Percentiles rank a stretch among this genome's conserved stretches.
These are phyloP conservation scores for Gallinago solitaria DNA, from an alignment of 2,797 vertebrate genomes.

Conservation along the genomic window DNA sequence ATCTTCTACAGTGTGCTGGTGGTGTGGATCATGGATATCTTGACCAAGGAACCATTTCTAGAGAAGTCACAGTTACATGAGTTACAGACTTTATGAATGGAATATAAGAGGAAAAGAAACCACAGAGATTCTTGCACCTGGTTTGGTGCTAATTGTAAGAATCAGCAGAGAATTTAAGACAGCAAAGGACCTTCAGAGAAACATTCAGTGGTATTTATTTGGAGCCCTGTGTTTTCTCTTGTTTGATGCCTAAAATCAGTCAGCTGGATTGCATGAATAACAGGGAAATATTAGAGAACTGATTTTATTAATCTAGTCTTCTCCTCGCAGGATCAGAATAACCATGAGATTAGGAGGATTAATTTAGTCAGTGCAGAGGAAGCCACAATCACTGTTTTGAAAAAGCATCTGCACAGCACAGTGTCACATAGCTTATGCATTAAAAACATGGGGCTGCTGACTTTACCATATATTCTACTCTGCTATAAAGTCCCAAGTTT, in stretches of 20 bases:
- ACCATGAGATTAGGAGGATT: not conserved
- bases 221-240: not conserved
- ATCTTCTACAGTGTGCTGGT: not conserved
- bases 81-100: not conserved
- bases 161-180: not conserved
- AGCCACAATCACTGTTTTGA: not conserved
- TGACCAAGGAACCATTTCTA: not conserved
- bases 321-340: slow-evolving; percentile 19
- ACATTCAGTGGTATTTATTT: not conserved
- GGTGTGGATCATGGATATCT: not conserved
- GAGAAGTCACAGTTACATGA: not conserved
- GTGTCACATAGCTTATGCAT: not conserved
- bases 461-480: not conserved
- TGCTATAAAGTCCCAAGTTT: not conserved
- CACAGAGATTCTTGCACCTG: not conserved
- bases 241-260: not conserved
- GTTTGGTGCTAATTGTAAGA: not conserved
- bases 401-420: not conserved
- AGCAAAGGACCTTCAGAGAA: not conserved
- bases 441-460: not conserved
- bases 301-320: not conserved
- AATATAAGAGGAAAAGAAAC: not conserved
- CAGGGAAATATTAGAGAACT: not conserved
- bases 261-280: not conserved
- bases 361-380: not conserved